A percentile compares a stretch with the other conserved stretches of the same genome.
Conservation (phyloP, 2,797 vertebrate species). For the Urophycis tenuis region DNA sequence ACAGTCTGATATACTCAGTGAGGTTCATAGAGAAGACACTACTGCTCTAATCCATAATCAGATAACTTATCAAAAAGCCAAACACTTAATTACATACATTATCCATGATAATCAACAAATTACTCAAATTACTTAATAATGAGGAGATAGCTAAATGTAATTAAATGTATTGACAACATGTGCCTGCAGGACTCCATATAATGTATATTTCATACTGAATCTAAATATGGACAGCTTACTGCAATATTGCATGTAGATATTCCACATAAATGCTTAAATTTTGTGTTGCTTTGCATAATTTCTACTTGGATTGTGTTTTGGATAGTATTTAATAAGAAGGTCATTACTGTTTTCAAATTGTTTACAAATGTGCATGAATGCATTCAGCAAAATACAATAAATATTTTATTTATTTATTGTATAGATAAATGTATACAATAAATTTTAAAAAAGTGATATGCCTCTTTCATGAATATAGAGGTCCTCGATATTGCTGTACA, state of each 20-base stretch:
- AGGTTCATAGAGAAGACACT: background rate
- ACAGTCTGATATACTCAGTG: background rate
- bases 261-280: background rate
- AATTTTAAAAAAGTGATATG: too few species aligned
- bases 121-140: background rate
- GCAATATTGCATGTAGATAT: background rate
- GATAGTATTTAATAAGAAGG: background rate
- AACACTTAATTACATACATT: background rate
- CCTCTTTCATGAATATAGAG: background rate
- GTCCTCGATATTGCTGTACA: background rate
- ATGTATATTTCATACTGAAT: too few species aligned
- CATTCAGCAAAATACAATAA: background rate
- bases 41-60: background rate
- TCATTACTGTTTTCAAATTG: background rate
- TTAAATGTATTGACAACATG: background rate
- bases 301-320: background rate
- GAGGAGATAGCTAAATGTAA: background rate
- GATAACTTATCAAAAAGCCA: background rate
- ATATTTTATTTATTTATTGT: too few species aligned
- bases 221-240: too few species aligned
- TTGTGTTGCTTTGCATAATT: background rate
- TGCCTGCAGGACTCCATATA: background rate
- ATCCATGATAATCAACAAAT: background rate
- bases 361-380: background rate
- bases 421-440: too few species aligned